Percentiles rank a stretch among this genome's conserved stretches.
Conservation (phyloP, 35 echinoderm and acorn worm genomes). For the Heliocidaris erythrogramma region DNA sequence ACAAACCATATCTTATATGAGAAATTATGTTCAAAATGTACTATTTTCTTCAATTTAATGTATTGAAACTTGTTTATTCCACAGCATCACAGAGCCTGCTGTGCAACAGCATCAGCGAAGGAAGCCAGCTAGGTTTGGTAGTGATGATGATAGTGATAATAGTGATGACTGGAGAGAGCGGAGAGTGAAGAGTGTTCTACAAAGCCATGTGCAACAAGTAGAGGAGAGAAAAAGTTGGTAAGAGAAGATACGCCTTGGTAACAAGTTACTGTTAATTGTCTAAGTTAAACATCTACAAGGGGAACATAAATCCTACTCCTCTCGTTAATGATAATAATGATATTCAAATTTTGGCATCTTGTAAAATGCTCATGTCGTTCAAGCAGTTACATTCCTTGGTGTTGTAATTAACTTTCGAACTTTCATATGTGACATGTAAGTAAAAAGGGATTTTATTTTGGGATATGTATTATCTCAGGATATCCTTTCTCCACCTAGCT, state of each 20-base stretch:
- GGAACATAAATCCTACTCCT: too few relatives aligned
- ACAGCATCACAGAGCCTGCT: neutral
- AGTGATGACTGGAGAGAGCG: constrained; percentile 41
- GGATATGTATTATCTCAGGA: neutral
- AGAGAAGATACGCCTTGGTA: neutral
- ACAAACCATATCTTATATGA: neutral
- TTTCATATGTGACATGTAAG: neutral
- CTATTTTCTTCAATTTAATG: neutral
- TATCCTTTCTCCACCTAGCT: neutral
- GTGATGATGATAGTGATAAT: constrained; percentile 42
- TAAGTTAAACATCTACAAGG: neutral
- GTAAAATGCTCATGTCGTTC: neutral
- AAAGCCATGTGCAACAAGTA: constrained; percentile 52
- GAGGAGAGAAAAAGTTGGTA: neutral
- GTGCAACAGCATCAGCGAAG: neutral
- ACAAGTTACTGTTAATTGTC: neutral
- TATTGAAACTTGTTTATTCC: neutral
- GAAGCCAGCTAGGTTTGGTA: neutral
- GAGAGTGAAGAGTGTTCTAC: constrained; percentile 53
- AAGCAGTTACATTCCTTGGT: neutral
- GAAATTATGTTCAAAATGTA: neutral
- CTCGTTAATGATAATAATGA: neutral
- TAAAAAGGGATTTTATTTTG: neutral
- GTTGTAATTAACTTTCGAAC: neutral
- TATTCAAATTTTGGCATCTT: neutral